Base-by-base conservation (phyloP, 1,140 invertebrate genomes). In the Zaprionus davidi region DNA sequence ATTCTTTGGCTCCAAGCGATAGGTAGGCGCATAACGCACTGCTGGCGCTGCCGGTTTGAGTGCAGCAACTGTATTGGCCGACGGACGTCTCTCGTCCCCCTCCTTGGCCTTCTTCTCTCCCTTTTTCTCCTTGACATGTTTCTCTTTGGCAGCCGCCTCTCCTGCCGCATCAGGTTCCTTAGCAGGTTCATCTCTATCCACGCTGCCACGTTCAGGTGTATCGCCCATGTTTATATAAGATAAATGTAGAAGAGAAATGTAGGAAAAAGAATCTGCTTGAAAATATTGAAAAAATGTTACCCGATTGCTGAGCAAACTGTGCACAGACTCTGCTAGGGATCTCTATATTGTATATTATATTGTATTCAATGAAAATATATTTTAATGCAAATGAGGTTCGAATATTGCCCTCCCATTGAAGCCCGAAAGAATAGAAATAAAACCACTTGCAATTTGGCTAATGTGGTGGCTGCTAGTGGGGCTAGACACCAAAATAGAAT, bases 1-100 rank as follows among this genome's bases (percentile, higher is more conserved):
- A 62, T 85, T 90, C 70, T 93, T 93, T 0, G 93, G 78, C 44
- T 93, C 92, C 6, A 93, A 49, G 51, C 92, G 92, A 69, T 93
- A 93, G n/a, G 90, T 90, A 56, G 93, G 93, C 63, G 92, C 80
- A 65, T 79, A 93, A 3, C 82, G 83, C 26, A 22, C 5, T 0
- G 41, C 26, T 5, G 41, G 11, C 41, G 17, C 12, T 24, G 46
- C 46, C 46, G 41, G 41, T n/a, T 76, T 77, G 2, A 38, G 0
- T 7, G 15, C 3, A 9, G 5, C 22, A 0, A 3, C 2, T 24
- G 46, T 5, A 24, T 20, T n/a, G n/a, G 17, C n/a, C 46, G 46
- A 51, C 3, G 4, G 3, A 9, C 46, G 46, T 13, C 26, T 59
- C 1, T 70, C 71, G 15, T 74, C 68, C 13, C 9, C 41, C n/a